Base-by-base conservation (phyloP, 2,113 vertebrate species). In the Lepisosteus osseus region DNA sequence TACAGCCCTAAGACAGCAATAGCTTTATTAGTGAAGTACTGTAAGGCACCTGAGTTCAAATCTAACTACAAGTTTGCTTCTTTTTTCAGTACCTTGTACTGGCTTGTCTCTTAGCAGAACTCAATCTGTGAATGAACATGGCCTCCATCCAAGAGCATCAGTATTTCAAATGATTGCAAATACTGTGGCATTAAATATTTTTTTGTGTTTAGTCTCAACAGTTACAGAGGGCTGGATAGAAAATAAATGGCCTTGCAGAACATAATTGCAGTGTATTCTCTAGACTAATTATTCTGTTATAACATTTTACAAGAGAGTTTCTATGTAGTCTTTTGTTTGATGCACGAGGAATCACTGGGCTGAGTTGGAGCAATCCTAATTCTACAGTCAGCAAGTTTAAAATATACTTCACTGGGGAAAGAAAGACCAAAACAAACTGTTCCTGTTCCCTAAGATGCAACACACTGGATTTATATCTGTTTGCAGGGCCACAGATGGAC, bases 221-320 rank as follows among this genome's bases (percentile, higher is more conserved):
- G 47, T 63, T 45, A 17, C 42, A 41, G 14, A 7, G 14, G n/a
- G 47, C 7, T 15, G 41, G 14, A 42, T 44, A 17, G 12, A 59
- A 59, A n/a, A 12, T 29, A 55, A 12, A 40, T n/a, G 8, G 29
- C 42, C 65, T 14, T 45, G 1, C 29, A 56, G 13, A 51, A 44
- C 62, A 14, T 61, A 68, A 62, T 54, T 43, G n/a, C 54, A 7
- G 15, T n/a, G 29, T 14, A 44, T 68, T 61, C n/a, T 64, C 14
- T 40, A 6, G 54, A 69, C 61, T 69, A 17, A 74, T 66, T n/a
- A 74, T 64, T 61, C 51, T 5, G 4, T 42, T 69, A 43, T 42
- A 54, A 8, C n/a, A 7, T 47, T 15, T 15, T 47, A 65, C 63
- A 67, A 67, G 54, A 54, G 12, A 42, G 5, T 6, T 72, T 54